Evolutionary conservation across 2,888 invertebrate species (phyloP), one percentile per base, ranked within the genome.

Genomic region (Pollenia angustigena): DNA sequence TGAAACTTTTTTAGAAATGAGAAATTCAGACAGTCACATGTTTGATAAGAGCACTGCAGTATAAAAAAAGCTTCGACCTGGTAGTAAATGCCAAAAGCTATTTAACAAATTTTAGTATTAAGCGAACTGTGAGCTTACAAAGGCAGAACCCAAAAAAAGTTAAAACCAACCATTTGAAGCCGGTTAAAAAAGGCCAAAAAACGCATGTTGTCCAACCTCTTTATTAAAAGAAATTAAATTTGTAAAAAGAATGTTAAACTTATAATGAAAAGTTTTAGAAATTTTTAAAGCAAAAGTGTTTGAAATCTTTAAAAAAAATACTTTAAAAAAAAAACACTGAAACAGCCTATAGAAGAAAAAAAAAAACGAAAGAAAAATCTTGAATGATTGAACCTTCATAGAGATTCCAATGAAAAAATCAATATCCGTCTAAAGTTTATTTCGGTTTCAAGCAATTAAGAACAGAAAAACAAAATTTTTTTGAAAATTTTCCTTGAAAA

Each of bases 401-500:
- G 78, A 87, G 56, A 81, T 78, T 78, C 81, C 81, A 62, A 87
- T 84, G 81, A 87, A 91, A 92, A 92, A 92, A 92, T 92, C 92
- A 92, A 92, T 92, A 93, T 93, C 93, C 93, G 93, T 93, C 93
- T 93, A 93, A 93, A 93, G 93, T 93, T 93, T 93, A 92, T 92
- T 91, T 91, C 92, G 91, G 92, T 90, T 91, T 92, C 91, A 89
- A 32, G 32, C 32, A 78, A 18, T 48, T 23, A 16, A 68, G 60
- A 83, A 69, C 54, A 75, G 48, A 80, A 88, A 48, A 18, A 52
- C 79, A 68, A 80, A 52, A 14, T 12, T 32, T 42, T 58, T 32
- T 50, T 7, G 42, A 9, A 76, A 23, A 12, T 54, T 46, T 78
- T 76, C 42, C 48, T 50, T 50, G 14, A 66, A 62, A 85, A 50